Evolutionary conservation across 2,113 vertebrate species (phyloP).

Genomic region (Siniperca knerii): DNA sequence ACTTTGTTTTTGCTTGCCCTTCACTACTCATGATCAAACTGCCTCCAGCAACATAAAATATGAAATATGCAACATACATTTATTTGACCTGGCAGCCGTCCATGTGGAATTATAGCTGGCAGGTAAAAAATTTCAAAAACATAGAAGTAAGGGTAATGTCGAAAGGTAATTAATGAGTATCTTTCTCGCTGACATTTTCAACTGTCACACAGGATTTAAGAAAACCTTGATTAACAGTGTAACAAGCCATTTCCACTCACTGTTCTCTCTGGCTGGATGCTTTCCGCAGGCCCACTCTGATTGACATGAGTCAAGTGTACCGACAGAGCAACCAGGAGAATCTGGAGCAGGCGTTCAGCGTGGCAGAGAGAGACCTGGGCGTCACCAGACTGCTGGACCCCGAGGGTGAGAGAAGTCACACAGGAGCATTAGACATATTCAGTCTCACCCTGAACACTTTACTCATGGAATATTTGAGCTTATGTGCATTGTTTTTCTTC

Average conservation of each 20-base stretch:
- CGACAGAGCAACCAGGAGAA: constrained; percentile 93
- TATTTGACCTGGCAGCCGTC: background rate
- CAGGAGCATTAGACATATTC: background rate
- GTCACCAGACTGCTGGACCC: constrained; percentile 95
- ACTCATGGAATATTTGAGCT: background rate
- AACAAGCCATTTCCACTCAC: background rate
- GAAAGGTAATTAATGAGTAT: background rate
- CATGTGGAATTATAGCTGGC: background rate
- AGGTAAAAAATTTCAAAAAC: constrained; percentile 2
- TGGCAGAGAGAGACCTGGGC: constrained; percentile 92
- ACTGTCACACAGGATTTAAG: background rate
- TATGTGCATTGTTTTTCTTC: background rate
- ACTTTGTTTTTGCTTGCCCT: constrained; percentile 53
- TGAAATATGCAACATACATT: background rate
- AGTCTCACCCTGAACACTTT: background rate
- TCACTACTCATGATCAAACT: background rate
- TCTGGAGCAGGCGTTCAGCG: constrained; percentile 95
- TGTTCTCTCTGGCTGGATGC: background rate
- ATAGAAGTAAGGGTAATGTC: background rate
- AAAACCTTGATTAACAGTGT: background rate
- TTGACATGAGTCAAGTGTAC: constrained; percentile 93
- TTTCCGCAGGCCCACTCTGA: constrained; percentile 87
- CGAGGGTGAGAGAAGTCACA: constrained; percentile 85
- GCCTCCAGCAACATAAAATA: constrained; percentile 29
- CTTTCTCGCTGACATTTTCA: background rate